These are phyloP conservation scores for Excalfactoria chinensis DNA, from an alignment of 2,113 vertebrate species.

Conservation along the genomic window DNA sequence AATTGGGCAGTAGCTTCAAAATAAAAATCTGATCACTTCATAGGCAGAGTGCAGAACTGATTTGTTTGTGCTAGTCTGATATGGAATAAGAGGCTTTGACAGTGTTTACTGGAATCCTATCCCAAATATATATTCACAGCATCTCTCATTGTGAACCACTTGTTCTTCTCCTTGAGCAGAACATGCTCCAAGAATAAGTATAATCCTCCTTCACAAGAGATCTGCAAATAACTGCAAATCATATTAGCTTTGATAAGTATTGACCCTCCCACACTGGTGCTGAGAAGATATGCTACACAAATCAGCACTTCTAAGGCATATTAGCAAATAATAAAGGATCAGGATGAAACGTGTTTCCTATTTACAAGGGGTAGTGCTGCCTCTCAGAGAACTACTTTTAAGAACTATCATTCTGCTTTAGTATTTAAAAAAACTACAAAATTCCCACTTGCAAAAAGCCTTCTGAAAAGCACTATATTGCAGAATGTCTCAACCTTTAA, in stretches of 20 bases:
- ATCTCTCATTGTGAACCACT: background rate
- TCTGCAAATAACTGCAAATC: background rate
- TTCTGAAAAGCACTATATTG: background rate
- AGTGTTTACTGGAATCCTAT: background rate
- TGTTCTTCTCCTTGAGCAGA: background rate
- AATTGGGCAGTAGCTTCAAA: background rate
- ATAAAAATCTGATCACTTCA: background rate
- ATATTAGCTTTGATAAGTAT: background rate
- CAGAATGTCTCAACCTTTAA: background rate
- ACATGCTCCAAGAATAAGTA: background rate
- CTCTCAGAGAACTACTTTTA: background rate
- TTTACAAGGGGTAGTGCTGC: background rate
- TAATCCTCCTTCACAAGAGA: background rate
- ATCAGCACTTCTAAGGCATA: background rate
- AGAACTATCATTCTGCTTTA: background rate
- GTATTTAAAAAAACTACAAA: background rate
- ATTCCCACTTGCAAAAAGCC: background rate
- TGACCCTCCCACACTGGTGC: background rate
- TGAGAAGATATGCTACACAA: background rate
- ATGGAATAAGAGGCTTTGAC: background rate
- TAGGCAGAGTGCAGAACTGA: background rate
- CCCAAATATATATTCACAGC: background rate
- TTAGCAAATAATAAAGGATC: background rate
- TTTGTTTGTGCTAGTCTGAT: background rate
- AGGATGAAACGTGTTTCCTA: background rate